Base-by-base conservation (phyloP, 2,113 vertebrate genomes). In the Natator depressus region DNA sequence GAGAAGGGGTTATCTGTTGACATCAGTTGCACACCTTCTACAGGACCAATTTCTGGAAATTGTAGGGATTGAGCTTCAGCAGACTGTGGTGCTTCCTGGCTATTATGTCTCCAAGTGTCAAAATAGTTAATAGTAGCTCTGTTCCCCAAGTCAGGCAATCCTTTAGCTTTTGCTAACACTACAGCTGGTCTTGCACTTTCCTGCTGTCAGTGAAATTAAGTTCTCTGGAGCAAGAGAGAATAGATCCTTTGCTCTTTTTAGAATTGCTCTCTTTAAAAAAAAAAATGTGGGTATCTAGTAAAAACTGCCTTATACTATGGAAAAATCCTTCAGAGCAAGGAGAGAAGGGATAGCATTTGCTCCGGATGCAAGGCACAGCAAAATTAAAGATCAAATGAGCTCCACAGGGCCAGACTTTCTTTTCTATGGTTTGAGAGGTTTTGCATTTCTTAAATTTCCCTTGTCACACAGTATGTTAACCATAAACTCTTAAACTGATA, bases 381-480 rank as follows among this genome's bases (percentile, higher is more conserved):
- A 94, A 93, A 96, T 90, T 89, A 75, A 82, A 93, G 35, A 91
- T 76, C 82, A 69, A 91, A 91, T 53, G 62, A 14, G 6, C 5
- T 91, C 14, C 49, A 69, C 76, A 62, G 90, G 19, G 5, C 3
- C n/a, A 91, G 51, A 53, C 22, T 92, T 95, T 92, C 54, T 92
- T 87, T 89, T 17, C 13, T 42, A 59, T 75, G 25, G 24, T 76
- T 94, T 81, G 80, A 94, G 65, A 83, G 27, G 72, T 29, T 89
- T 96, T 92, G 14, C 72, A n/a, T 88, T 89, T 93, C 89, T 96
- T 91, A 85, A 88, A 91, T 96, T 93, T 94, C 91, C 91, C 82
- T 22, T 76, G 6, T 65, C 59, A 84, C 75, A 47, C 42, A 47
- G 25, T 47, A 62, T 79, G 84, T 95, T 92, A 91, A 90, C 82